Base-by-base conservation (phyloP, 2,888 invertebrate genomes). In the Neria commutata region DNA sequence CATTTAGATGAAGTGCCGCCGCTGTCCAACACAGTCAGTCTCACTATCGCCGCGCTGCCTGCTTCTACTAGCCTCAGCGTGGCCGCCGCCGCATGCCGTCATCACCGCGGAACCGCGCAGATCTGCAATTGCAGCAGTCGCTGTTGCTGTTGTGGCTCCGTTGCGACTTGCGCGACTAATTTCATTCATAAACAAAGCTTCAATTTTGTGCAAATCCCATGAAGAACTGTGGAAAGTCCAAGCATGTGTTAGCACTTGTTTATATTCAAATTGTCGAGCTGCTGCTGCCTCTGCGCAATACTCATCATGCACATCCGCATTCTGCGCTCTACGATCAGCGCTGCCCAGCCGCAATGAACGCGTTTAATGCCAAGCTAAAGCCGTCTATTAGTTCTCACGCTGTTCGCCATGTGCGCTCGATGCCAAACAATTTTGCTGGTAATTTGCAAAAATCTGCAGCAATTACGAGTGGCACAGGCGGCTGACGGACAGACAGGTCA, bases 1-100 rank as follows among this genome's bases (percentile, higher is more conserved):
- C 77, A 78, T 77, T 78, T 76, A 77, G 75, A 77, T 77, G 78
- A 77, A 78, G 78, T 77, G 76, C 73, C 75, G 75, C 72, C 62
- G 71, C 74, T 70, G 71, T 71, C 67, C 69, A 72, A 74, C 67
- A 61, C 71, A 60, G 59, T 62, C 53, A 21, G 46, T 16, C 16
- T 58, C 61, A 53, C 40, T 58, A 49, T 19, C 58, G n/a, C n/a
- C n/a, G n/a, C 21, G 51, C 52, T 58, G 54, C 60, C 56, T 57
- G 54, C 54, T 61, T 60, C 64, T 70, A 60, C 60, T 57, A 56
- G 16, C 5, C 37, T 16, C 3, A 2, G n/a, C 25, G 16, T 16
- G 5, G 52, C 25, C 42, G 42, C 29, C 19, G 40, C 24, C 11
- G 40, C 16, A 6, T 37, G 24, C 11, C 24, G 40, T 34, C 25